These are phyloP conservation scores for Tetragonula carbonaria DNA, from an alignment of 2,888 invertebrate genomes.

Conservation along the genomic window DNA sequence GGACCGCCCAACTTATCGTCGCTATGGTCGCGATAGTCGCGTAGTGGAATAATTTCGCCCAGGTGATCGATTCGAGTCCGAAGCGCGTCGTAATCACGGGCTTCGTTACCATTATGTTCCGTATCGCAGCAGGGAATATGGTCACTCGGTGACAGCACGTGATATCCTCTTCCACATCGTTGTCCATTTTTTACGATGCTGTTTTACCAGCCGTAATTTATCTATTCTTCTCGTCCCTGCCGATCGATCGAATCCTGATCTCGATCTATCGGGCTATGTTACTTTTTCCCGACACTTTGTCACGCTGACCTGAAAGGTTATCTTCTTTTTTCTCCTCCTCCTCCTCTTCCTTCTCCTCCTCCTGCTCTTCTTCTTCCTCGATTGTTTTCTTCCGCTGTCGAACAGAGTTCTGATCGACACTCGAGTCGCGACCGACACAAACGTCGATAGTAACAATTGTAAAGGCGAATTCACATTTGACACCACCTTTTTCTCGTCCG, in stretches of 20 bases:
- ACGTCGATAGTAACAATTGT: no score
- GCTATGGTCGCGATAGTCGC: slow-evolving; percentile 46
- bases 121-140: slow-evolving; percentile 70
- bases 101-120: slow-evolving; percentile 71
- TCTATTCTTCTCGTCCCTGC: no score
- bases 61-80: slow-evolving; percentile 65
- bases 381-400: background rate
- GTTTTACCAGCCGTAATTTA: background rate
- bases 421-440: no score
- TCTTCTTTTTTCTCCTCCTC: no score
- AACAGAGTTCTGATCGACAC: background rate
- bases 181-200: background rate
- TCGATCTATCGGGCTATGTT: no score
- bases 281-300: no score
- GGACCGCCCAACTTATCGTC: slow-evolving; percentile 66
- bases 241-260: background rate
- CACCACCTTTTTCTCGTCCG: no score
- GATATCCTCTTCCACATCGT: slow-evolving; percentile 18
- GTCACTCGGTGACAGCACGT: slow-evolving; percentile 76
- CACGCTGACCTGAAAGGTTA: slow-evolving; percentile 5
- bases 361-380: background rate
- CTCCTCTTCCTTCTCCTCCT: no score
- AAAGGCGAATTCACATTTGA: no score
- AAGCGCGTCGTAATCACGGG: slow-evolving; percentile 58
- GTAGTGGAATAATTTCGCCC: slow-evolving; percentile 73